Percentiles rank a stretch among this genome's conserved stretches.
Evolutionary conservation across 2,797 vertebrate species (phyloP).

Genomic region (Sciurus carolinensis): DNA sequence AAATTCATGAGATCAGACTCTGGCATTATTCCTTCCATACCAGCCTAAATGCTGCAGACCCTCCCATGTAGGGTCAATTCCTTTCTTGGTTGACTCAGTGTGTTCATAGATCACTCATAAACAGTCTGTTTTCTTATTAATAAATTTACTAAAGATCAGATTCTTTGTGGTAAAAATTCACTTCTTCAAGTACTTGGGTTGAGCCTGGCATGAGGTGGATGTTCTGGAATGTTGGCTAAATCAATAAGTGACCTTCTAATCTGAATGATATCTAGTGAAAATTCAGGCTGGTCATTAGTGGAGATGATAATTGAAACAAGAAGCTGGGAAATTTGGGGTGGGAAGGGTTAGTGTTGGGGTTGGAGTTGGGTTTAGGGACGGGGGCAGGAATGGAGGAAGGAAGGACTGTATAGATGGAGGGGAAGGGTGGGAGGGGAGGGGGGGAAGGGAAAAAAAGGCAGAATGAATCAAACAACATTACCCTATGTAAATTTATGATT

Average conservation of each 20-base stretch:
- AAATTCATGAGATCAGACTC: background rate
- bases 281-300: conserved; percentile 1
- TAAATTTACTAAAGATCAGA: background rate
- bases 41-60: background rate
- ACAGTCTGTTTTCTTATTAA: conserved; percentile 5
- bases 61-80: background rate
- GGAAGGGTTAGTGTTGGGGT: no score
- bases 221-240: conserved; percentile 21
- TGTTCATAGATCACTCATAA: background rate
- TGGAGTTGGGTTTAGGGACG: no score
- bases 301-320: background rate
- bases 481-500: no score
- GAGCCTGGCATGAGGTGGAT: background rate
- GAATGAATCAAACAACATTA: no score
- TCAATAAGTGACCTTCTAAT: background rate
- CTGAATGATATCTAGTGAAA: conserved; percentile 11
- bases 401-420: no score
- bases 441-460: no score
- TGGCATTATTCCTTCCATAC: background rate
- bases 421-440: no score
- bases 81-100: background rate
- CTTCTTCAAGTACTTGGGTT: background rate
- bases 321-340: background rate
- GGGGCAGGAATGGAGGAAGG: no score
- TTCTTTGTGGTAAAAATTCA: background rate